These are phyloP conservation scores for Brenthis ino DNA, from an alignment of 2,888 invertebrate species.

Conservation along the genomic window DNA sequence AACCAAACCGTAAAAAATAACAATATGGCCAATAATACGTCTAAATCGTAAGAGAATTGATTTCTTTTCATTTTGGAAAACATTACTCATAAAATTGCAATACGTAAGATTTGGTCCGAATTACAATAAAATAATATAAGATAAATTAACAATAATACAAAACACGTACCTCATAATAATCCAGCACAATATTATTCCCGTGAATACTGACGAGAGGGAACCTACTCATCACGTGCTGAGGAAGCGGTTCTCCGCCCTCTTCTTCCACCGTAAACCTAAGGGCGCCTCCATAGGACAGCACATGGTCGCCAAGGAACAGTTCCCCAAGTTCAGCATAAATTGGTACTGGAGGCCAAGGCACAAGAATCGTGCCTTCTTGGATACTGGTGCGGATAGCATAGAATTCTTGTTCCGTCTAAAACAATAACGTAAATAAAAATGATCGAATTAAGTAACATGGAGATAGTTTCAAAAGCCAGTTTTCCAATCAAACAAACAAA, in stretches of 20 bases:
- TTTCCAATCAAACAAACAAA: too few species aligned
- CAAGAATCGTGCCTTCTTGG: constrained; percentile 64
- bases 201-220: constrained; percentile 93
- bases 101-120: too few species aligned
- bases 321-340: constrained; percentile 92
- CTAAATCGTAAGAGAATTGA: too few species aligned
- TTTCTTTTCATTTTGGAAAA: too few species aligned
- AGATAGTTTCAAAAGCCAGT: too few species aligned
- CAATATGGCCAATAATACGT: too few species aligned
- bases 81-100: too few species aligned
- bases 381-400: constrained; percentile 67
- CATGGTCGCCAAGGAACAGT: constrained; percentile 92
- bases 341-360: constrained; percentile 82
- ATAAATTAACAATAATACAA: neutral
- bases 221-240: constrained; percentile 79
- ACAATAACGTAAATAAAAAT: neutral
- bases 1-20: too few species aligned
- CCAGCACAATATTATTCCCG: constrained; percentile 88
- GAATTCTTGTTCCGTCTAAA: constrained; percentile 68
- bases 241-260: constrained; percentile 82
- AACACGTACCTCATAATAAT: constrained; percentile 84
- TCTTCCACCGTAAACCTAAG: constrained; percentile 89
- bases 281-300: constrained; percentile 95
- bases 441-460: too few species aligned
- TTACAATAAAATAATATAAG: too few species aligned